phyloP scores from a whole-genome alignment of 2,888 invertebrate species.

The Syrista parreyssii region DNA sequence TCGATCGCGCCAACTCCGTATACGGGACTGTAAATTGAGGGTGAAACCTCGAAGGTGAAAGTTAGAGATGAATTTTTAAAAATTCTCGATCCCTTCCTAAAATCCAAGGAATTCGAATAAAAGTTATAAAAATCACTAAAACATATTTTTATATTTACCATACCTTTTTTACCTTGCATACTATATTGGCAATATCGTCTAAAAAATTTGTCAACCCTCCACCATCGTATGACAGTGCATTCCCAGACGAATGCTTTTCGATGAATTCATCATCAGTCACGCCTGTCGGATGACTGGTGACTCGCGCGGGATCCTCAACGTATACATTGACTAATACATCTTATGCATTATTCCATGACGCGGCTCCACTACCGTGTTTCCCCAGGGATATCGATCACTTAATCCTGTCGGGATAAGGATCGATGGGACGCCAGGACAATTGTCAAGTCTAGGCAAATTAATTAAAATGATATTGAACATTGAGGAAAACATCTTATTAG shows the following conservation, averaged over 20 bases:
- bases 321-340: conserved; percentile 6
- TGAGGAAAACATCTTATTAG: not conserved
- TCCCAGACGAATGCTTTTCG: not conserved
- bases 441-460: not conserved
- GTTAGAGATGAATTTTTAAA: not conserved
- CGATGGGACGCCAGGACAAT: not conserved
- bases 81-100: not conserved
- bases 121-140: not conserved
- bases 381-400: conserved; percentile 2
- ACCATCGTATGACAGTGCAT: not conserved
- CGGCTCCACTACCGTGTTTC: not conserved
- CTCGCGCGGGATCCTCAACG: not conserved
- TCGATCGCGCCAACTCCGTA: not conserved
- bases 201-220: not conserved
- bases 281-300: not conserved
- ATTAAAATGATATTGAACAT: not conserved
- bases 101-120: not conserved
- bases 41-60: not conserved
- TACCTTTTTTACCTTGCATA: not conserved
- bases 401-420: not conserved
- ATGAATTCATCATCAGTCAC: not conserved
- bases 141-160: not conserved
- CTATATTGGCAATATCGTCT: not conserved
- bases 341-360: conserved; percentile 5
- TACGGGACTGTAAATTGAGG: not conserved